A percentile compares a stretch with the other conserved stretches of the same genome.
phyloP scores from a whole-genome alignment of 2,797 vertebrate genomes.

The Sebastes ruberrimus region DNA sequence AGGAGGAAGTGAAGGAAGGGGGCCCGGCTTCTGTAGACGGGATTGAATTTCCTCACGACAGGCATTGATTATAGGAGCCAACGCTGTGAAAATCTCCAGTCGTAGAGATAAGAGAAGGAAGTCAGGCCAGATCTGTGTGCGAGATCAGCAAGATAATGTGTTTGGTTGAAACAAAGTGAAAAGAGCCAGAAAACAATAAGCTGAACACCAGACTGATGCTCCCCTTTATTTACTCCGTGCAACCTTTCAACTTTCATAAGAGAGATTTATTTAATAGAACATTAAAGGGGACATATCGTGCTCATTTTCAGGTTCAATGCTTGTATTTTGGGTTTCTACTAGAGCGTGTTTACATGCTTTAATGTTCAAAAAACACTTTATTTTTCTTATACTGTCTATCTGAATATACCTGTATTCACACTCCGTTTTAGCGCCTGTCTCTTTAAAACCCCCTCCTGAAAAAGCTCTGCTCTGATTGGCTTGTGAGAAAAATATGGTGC shows the following conservation, averaged over 20 bases:
- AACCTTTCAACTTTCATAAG: neutral
- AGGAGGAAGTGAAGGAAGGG: neutral
- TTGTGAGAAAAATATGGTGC: too few species aligned
- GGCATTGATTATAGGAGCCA: constrained; percentile 54
- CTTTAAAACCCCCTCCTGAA: too few species aligned
- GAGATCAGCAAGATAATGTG: constrained; percentile 29
- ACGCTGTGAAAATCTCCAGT: constrained; percentile 37
- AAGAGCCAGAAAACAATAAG: constrained; percentile 18
- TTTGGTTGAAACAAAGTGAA: constrained; percentile 11
- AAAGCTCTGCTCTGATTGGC: too few species aligned
- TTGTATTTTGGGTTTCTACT: too few species aligned
- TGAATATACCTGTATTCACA: too few species aligned
- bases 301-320: too few species aligned
- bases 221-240: constrained; percentile 8
- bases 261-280: neutral
- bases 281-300: neutral
- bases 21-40: constrained; percentile 28
- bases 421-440: too few species aligned
- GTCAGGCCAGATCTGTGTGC: constrained; percentile 33
- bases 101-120: constrained; percentile 40
- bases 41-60: constrained; percentile 55
- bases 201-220: neutral
- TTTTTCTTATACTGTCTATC: too few species aligned
- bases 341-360: too few species aligned
- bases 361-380: too few species aligned